Percentiles rank a stretch among this genome's conserved stretches.
These are phyloP conservation scores for Pachypanchax playfairii DNA, from an alignment of 2,113 vertebrate genomes.

Conservation along the genomic window DNA sequence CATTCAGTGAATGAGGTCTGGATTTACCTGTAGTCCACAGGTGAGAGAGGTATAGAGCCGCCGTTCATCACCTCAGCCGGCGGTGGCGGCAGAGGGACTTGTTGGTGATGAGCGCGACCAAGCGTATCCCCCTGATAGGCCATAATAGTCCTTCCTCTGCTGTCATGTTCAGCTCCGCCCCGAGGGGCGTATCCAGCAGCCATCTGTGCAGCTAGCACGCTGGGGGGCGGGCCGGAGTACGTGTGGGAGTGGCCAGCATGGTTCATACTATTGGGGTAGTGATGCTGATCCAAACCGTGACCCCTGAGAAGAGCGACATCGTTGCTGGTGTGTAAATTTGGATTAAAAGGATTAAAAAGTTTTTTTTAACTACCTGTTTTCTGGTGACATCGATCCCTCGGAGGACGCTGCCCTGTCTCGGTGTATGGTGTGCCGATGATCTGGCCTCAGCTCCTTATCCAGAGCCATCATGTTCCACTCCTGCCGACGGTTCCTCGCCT, in stretches of 20 bases:
- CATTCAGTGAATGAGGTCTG: not conserved
- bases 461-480: constrained; percentile 99
- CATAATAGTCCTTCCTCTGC: constrained; percentile 83
- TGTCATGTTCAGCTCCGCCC: constrained; percentile 86
- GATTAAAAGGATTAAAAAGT: no score
- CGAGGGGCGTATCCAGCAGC: constrained; percentile 73
- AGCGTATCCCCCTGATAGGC: constrained; percentile 86
- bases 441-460: constrained; percentile 98
- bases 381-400: constrained; percentile 95
- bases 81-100: constrained; percentile 91
- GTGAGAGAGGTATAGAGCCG: constrained; percentile 80
- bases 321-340: not conserved
- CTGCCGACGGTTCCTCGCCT: constrained; percentile 97
- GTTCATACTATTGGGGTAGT: constrained; percentile 92
- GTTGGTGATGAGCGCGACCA: constrained; percentile 87
- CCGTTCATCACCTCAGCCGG: constrained; percentile 85
- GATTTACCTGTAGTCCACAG: constrained; percentile 87
- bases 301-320: constrained; percentile 76
- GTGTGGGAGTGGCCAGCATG: constrained; percentile 86
- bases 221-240: constrained; percentile 82
- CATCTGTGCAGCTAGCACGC: constrained; percentile 81
- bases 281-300: constrained; percentile 86
- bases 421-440: constrained; percentile 92
- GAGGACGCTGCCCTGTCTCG: constrained; percentile 91
- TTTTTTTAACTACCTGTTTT: constrained; percentile 87